Conservation (phyloP, 2,888 invertebrate genomes). For the Harpagoxenus sublaevis region DNA sequence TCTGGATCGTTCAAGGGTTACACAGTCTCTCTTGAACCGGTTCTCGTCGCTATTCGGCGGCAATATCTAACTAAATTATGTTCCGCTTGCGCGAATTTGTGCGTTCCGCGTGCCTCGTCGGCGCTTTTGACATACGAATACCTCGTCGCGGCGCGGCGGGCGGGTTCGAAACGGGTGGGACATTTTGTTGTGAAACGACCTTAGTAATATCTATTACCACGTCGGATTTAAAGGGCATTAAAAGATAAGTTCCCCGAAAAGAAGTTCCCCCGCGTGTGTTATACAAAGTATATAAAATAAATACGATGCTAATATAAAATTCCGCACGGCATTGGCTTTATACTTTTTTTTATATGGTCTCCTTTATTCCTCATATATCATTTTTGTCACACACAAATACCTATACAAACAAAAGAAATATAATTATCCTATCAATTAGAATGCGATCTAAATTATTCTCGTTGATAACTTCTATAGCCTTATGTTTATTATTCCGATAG, state of each 20-base stretch:
- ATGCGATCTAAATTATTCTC: neutral
- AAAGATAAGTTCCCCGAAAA: conserved; percentile 55
- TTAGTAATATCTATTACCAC: conserved; percentile 60
- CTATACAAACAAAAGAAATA: neutral
- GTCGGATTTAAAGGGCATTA: conserved; percentile 63
- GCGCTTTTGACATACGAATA: conserved; percentile 68
- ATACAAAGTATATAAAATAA: conserved; percentile 41
- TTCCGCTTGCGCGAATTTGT: conserved; percentile 68
- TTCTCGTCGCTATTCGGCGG: conserved; percentile 51
- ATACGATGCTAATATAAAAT: conserved; percentile 36
- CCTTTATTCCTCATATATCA: neutral
- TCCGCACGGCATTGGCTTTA: conserved; percentile 1
- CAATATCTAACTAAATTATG: conserved; percentile 65
- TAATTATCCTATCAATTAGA: conserved; percentile 29
- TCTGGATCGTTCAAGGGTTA: conserved; percentile 44
- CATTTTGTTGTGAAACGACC: conserved; percentile 63
- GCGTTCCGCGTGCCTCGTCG: conserved; percentile 70
- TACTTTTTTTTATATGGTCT: neutral
- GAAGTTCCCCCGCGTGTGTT: conserved; percentile 36
- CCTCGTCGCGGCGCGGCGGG: conserved; percentile 38
- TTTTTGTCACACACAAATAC: neutral
- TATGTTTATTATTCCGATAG: neutral
- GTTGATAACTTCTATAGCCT: neutral
- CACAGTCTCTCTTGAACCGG: conserved; percentile 56
- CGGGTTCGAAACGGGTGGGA: conserved; percentile 33